These are phyloP conservation scores for Glomeris marginata DNA, from an alignment of 2,888 invertebrate genomes.

Conservation along the genomic window DNA sequence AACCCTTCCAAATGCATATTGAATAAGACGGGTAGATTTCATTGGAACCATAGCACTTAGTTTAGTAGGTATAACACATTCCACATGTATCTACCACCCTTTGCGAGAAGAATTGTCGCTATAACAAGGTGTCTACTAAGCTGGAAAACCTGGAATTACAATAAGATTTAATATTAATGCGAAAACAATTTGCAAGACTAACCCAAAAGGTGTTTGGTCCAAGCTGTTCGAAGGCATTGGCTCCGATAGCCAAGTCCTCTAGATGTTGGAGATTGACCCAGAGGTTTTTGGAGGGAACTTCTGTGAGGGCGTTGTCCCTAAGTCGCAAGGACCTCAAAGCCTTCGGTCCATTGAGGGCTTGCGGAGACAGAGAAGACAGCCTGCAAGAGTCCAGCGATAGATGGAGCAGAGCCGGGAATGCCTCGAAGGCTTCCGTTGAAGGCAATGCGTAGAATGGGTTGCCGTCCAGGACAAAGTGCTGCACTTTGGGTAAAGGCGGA, in stretches of 20 bases:
- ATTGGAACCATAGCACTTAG: too few relatives aligned
- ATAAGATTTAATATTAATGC: too few relatives aligned
- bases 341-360: conserved; percentile 57
- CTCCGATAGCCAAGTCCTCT: conserved; percentile 56
- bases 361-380: conserved; percentile 42
- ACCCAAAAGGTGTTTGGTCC: conserved; percentile 65
- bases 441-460: conserved; percentile 19
- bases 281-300: conserved; percentile 48
- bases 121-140: too few relatives aligned
- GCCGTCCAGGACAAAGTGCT: conserved; percentile 19
- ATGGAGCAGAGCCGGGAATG: conserved; percentile 8
- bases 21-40: too few relatives aligned
- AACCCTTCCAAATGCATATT: too few relatives aligned
- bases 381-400: conserved; percentile 41
- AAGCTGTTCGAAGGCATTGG: conserved; percentile 57
- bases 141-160: too few relatives aligned
- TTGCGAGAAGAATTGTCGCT: too few relatives aligned
- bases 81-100: too few relatives aligned
- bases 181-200: too few relatives aligned
- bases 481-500: conserved; percentile 29
- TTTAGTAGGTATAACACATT: too few relatives aligned
- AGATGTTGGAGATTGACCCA: conserved; percentile 61
- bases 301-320: conserved; percentile 65
- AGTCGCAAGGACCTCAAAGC: conserved; percentile 57
- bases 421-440: conserved; percentile 12